Conservation (phyloP, 2,888 invertebrate genomes). For the Quadroppia sp. region DNA sequence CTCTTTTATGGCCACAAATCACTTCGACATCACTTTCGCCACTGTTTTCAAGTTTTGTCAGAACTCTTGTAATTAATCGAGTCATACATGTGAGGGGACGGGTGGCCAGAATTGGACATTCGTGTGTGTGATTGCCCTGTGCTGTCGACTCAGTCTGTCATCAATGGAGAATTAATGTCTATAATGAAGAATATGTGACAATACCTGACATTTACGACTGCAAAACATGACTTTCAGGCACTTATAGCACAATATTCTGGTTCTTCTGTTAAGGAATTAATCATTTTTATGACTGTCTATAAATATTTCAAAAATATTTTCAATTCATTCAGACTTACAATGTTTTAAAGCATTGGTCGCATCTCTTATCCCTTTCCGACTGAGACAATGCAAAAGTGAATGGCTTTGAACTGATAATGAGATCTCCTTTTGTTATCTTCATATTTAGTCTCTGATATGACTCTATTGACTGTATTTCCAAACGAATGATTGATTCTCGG, state of each 20-base stretch:
- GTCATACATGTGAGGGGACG: slow-evolving; percentile 39
- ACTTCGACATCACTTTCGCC: not conserved
- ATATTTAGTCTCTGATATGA: not conserved
- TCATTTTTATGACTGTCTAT: not conserved
- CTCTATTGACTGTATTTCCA: not conserved
- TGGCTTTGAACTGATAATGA: slow-evolving; percentile 31
- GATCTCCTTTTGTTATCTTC: slow-evolving; percentile 18
- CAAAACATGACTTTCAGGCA: slow-evolving; percentile 16
- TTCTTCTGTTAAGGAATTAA: not conserved
- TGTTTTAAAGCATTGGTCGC: slow-evolving; percentile 39
- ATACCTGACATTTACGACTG: slow-evolving; percentile 36
- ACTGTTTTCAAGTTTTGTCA: not conserved
- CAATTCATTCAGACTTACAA: slow-evolving; percentile 37
- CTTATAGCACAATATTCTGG: slow-evolving; percentile 14
- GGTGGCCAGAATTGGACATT: slow-evolving; percentile 31
- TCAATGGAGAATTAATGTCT: not conserved
- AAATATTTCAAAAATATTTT: too few relatives aligned
- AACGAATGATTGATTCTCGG: not conserved
- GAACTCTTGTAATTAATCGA: slow-evolving; percentile 34
- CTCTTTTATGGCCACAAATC: slow-evolving; percentile 14
- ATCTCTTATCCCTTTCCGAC: slow-evolving; percentile 20
- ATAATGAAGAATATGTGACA: too few relatives aligned
- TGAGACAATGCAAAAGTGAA: slow-evolving; percentile 37
- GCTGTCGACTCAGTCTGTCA: slow-evolving; percentile 4
- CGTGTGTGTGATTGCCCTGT: slow-evolving; percentile 5